Base-by-base conservation (phyloP, 2,113 vertebrate species). In the Haemorhous mexicanus region DNA sequence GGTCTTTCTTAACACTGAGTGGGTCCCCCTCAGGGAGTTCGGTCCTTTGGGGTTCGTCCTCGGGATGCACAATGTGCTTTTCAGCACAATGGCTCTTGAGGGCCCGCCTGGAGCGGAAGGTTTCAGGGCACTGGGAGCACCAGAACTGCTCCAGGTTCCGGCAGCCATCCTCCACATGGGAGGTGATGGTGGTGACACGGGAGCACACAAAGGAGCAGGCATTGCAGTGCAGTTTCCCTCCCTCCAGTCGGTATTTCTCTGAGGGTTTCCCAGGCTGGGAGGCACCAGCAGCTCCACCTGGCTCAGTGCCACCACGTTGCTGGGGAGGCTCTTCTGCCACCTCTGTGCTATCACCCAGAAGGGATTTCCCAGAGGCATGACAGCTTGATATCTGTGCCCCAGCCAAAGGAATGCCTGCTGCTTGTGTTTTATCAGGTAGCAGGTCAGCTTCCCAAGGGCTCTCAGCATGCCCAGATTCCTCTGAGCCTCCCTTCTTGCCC, bases 141-240 rank as follows among this genome's bases (percentile, higher is more conserved):
- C 92, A 89, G 82, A 96, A 84, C 76, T 58, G 44, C 77, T 78
- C 72, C 81, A 93, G 78, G 32, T 92, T 95, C 32, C 97, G 94
- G 94, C 98, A 98, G 66, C 97, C 97, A 1, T 98, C 98, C 6
- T 97, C 94, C 81, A 98, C 98, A 0, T 99, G 99, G 5, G 98
- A 98, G 43, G 98, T 97, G 52, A 99, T 98, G 28, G 98, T 98
- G 37, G 97, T 97, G 35, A 98, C 91, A 24, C 97, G 98, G 35
- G 98, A 97, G 47, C 99, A 99, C 11, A 98, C 95, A 32, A 99
- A 99, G 6, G 91, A 91, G 90, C 99, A 99, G 3, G 95, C 91
- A 10, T 96, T 98, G 93, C 99, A 99, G 83, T 81, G 97, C 66
- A 98, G 98, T 94, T 98, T 99, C n/a, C 98, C 98, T 69, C 97